These are phyloP conservation scores for Cynopterus brachyotis DNA, from an alignment of 2,113 vertebrate genomes.

Conservation along the genomic window DNA sequence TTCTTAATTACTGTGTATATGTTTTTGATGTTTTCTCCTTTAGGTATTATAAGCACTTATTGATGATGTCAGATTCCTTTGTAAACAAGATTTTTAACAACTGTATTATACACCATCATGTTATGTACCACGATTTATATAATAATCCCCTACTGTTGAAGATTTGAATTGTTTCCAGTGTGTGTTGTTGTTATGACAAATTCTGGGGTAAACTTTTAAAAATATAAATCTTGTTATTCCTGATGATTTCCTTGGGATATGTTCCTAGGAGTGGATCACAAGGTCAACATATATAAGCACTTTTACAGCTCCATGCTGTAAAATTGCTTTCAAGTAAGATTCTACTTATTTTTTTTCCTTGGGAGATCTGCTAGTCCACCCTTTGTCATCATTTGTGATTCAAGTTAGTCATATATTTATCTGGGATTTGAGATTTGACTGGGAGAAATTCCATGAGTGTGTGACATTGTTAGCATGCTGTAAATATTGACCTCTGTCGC, in stretches of 20 bases:
- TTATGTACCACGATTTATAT: neutral
- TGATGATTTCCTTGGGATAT: neutral
- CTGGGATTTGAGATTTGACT: neutral
- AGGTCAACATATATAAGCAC: neutral
- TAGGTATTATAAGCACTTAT: neutral
- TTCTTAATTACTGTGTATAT: neutral
- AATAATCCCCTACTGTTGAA: neutral
- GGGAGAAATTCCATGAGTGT: neutral
- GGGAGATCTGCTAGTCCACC: neutral
- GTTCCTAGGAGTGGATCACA: neutral
- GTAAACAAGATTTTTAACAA: neutral
- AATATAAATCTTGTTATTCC: neutral
- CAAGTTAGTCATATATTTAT: neutral
- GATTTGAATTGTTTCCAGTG: neutral
- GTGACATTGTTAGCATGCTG: neutral
- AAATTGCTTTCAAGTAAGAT: neutral
- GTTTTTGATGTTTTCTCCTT: neutral
- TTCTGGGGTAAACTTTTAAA: neutral
- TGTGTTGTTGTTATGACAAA: neutral
- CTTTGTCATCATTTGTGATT: neutral
- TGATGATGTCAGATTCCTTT: neutral
- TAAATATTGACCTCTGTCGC: constrained; percentile 52
- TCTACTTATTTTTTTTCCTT: neutral
- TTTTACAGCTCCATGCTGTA: neutral
- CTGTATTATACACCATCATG: neutral